Conservation (phyloP, 2,797 vertebrate genomes). For the Diplodus puntazzo region DNA sequence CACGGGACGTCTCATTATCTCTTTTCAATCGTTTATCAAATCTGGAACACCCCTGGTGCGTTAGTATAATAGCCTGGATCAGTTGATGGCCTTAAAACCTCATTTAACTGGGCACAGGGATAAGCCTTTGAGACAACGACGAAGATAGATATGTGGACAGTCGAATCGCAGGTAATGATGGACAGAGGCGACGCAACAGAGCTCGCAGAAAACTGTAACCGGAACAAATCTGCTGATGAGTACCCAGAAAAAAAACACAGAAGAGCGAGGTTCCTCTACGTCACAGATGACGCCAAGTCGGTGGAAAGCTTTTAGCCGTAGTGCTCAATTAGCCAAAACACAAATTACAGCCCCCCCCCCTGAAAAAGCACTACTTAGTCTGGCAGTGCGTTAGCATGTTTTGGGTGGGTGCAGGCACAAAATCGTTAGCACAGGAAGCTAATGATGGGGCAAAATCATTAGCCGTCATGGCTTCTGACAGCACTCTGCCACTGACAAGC, state of each 20-base stretch:
- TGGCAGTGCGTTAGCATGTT: slow-evolving; percentile 61
- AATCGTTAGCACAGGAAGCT: slow-evolving; percentile 70
- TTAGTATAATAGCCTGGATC: slow-evolving; percentile 72
- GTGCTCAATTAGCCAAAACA: slow-evolving; percentile 75
- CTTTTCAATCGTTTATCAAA: slow-evolving; percentile 68
- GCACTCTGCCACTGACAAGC: slow-evolving; percentile 37
- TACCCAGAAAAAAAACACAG: slow-evolving; percentile 8
- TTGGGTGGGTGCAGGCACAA: slow-evolving; percentile 53
- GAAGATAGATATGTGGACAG: slow-evolving; percentile 51
- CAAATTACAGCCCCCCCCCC: slow-evolving; percentile 56
- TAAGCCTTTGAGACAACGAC: slow-evolving; percentile 55
- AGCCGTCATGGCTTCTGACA: slow-evolving; percentile 55
- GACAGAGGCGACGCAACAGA: slow-evolving; percentile 23
- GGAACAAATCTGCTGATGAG: slow-evolving; percentile 24
- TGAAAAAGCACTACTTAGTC: slow-evolving; percentile 60
- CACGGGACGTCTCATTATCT: slow-evolving; percentile 64
- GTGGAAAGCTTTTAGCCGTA: slow-evolving; percentile 71
- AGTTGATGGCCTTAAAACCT: slow-evolving; percentile 77
- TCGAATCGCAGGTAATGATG: slow-evolving; percentile 30
- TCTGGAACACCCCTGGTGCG: slow-evolving; percentile 69
- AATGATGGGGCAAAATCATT: slow-evolving; percentile 70
- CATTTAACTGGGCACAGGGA: slow-evolving; percentile 66
- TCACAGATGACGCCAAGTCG: slow-evolving; percentile 45
- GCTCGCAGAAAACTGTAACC: slow-evolving; percentile 19
- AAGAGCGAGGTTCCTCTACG: slow-evolving; percentile 27